phyloP scores from a whole-genome alignment of 64 coral and sea anemone genomes.

The Trachythela sp. region DNA sequence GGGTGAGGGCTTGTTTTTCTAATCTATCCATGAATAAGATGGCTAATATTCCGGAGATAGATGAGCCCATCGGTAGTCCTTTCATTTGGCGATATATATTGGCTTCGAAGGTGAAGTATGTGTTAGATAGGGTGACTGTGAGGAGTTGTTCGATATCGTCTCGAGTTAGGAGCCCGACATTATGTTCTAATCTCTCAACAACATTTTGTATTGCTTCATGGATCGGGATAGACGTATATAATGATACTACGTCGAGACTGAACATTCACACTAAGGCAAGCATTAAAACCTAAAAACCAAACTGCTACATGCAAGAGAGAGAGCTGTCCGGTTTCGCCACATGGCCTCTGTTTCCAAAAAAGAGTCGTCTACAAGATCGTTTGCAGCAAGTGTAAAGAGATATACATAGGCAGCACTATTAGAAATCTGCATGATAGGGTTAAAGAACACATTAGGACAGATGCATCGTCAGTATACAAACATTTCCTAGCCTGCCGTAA shows the following conservation, averaged over 20 bases:
- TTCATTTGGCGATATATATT: slow-evolving; percentile 25
- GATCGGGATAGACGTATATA: neutral
- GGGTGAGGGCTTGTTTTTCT: neutral
- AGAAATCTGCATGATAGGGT: no score
- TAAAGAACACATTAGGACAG: no score
- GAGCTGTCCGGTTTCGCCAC: no score
- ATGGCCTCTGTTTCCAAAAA: no score
- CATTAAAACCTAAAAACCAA: no score
- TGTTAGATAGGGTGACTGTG: slow-evolving; percentile 21
- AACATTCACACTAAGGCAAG: no score
- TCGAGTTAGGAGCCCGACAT: neutral
- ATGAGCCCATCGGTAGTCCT: slow-evolving; percentile 36
- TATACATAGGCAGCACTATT: no score
- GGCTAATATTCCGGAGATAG: neutral
- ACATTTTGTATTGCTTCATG: neutral
- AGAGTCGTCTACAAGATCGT: no score
- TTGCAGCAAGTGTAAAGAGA: no score
- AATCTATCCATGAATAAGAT: slow-evolving; percentile 18
- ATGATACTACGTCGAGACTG: neutral
- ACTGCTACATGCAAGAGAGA: no score
- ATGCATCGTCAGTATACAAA: no score
- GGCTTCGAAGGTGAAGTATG: slow-evolving; percentile 39
- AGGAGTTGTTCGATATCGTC: slow-evolving; percentile 14
- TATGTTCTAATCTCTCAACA: neutral
- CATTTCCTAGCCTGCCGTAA: no score